These are phyloP conservation scores for Lates japonicus DNA, from an alignment of 2,797 vertebrate genomes.

Conservation along the genomic window DNA sequence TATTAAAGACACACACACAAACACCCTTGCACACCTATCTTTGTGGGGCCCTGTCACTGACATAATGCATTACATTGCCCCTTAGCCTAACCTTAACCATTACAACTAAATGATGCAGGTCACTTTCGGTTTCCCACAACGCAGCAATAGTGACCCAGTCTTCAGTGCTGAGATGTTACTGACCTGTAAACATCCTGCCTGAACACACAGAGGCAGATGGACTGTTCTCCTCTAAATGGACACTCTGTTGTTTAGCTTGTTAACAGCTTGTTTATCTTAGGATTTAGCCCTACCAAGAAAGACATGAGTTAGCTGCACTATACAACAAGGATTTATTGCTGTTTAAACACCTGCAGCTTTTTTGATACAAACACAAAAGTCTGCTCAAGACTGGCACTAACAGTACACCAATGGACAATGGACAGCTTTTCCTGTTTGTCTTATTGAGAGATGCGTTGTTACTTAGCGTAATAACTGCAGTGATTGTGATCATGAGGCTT, in stretches of 20 bases:
- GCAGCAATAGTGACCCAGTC: neutral
- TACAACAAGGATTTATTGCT: neutral
- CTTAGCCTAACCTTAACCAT: no score
- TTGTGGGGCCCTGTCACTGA: no score
- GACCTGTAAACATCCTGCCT: slow-evolving; percentile 29
- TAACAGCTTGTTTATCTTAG: slow-evolving; percentile 18
- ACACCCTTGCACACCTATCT: neutral
- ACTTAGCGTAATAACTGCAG: neutral
- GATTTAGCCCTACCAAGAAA: neutral
- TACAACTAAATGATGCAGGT: no score
- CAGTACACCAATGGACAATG: neutral
- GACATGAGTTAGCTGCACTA: neutral
- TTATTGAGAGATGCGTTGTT: neutral
- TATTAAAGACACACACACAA: slow-evolving; percentile 30
- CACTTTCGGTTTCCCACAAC: neutral
- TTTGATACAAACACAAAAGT: neutral
- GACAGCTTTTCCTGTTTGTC: neutral
- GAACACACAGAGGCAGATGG: neutral
- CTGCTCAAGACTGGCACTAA: neutral
- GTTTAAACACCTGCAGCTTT: slow-evolving; percentile 7
- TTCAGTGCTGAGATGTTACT: neutral
- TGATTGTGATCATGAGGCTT: neutral
- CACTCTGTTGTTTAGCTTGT: neutral
- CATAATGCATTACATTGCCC: no score
- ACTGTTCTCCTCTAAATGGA: neutral